These are phyloP conservation scores for Magallana gigas DNA, from an alignment of 1,140 invertebrate genomes.

Conservation along the genomic window DNA sequence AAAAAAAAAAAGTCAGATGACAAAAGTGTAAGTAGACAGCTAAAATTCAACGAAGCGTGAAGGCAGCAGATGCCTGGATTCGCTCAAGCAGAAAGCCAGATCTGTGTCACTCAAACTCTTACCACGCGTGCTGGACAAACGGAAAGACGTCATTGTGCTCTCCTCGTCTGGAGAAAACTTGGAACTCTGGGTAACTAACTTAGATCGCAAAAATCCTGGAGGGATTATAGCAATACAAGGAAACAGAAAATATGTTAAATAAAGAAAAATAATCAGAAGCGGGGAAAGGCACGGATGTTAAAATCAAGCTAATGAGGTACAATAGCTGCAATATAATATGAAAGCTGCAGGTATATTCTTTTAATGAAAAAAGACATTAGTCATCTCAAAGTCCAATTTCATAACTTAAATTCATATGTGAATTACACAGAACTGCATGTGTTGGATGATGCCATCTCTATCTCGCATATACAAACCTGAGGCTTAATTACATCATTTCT, in stretches of 20 bases:
- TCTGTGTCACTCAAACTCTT: slow-evolving; percentile 5
- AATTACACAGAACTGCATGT: neutral
- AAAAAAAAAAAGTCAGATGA: too few relatives aligned
- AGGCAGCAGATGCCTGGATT: neutral
- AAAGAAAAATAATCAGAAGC: neutral
- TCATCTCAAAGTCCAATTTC: too few relatives aligned
- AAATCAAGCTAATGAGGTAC: neutral
- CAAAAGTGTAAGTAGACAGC: neutral
- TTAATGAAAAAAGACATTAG: too few relatives aligned
- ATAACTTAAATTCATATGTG: neutral
- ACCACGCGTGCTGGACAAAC: slow-evolving; percentile 14
- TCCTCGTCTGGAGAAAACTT: slow-evolving; percentile 10
- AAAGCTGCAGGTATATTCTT: too few relatives aligned
- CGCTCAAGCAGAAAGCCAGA: slow-evolving; percentile 5
- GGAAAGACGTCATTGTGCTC: neutral
- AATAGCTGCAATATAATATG: neutral
- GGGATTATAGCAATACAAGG: neutral
- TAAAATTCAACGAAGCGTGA: slow-evolving; percentile 24
- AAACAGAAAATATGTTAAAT: slow-evolving; percentile 31
- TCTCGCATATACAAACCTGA: neutral
- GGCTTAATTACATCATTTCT: too few relatives aligned
- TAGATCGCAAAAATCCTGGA: slow-evolving; percentile 17
- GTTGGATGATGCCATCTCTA: neutral
- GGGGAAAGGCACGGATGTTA: neutral
- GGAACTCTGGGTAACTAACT: slow-evolving; percentile 27